phyloP scores from a whole-genome alignment of 2,113 vertebrate genomes.

The Noctilio leporinus region DNA sequence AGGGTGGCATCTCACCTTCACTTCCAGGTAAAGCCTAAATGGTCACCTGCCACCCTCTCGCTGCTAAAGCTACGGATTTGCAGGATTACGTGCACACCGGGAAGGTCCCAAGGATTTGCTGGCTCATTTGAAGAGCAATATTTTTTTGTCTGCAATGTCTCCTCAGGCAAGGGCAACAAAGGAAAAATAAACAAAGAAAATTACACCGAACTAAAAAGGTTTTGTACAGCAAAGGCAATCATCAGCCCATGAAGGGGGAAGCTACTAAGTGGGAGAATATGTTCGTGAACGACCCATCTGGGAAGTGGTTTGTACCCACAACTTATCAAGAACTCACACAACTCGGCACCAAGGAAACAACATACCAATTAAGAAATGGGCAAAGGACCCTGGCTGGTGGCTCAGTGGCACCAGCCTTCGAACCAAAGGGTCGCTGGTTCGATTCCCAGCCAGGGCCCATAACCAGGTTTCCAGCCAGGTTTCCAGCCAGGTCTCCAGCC shows the following conservation, averaged over 20 bases:
- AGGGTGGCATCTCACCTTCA: not conserved
- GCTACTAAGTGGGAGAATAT: not conserved
- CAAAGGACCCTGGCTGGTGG: too few species aligned
- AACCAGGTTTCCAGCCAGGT: too few species aligned
- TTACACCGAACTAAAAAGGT: not conserved
- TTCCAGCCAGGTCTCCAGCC: too few species aligned
- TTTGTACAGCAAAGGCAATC: not conserved
- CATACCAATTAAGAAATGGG: not conserved
- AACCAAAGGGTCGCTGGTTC: too few species aligned
- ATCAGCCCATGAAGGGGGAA: accelerated
- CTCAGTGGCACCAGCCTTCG: too few species aligned
- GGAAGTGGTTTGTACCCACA: not conserved
- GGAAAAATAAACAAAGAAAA: not conserved
- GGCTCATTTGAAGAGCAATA: too few species aligned
- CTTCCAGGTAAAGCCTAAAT: not conserved
- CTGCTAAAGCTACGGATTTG: not conserved
- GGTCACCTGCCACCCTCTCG: too few species aligned
- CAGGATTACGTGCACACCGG: accelerated
- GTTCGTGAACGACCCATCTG: not conserved
- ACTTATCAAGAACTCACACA: not conserved
- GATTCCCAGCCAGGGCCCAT: too few species aligned
- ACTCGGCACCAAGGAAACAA: not conserved
- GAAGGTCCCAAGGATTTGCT: too few species aligned
- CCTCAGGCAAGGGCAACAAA: not conserved
- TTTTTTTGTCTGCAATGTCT: too few species aligned